phyloP scores from a whole-genome alignment of 2,797 vertebrate species.

The Coilia nasus region DNA sequence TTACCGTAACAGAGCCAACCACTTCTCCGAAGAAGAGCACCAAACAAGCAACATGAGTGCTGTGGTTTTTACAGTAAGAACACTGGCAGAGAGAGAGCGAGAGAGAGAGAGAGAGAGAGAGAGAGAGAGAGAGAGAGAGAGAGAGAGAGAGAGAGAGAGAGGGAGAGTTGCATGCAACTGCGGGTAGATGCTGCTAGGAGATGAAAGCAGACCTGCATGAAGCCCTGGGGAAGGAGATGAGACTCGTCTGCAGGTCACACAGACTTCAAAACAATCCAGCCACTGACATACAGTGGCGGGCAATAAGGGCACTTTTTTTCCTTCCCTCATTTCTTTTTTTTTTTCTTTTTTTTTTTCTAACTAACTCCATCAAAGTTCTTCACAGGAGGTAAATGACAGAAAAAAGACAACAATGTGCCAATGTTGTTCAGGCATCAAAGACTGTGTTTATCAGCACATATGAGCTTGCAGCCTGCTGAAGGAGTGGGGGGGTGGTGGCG shows the following conservation, averaged over 20 bases:
- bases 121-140: too few relatives aligned
- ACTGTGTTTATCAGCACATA: slow-evolving; percentile 68
- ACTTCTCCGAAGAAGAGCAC: too few relatives aligned
- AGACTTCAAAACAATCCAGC: slow-evolving; percentile 78
- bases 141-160: neutral
- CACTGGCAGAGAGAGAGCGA: too few relatives aligned
- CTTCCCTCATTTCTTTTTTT: slow-evolving; percentile 45
- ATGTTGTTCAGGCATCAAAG: slow-evolving; percentile 72
- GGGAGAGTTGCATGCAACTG: slow-evolving; percentile 72
- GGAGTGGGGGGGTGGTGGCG: neutral
- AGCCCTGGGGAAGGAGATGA: slow-evolving; percentile 66
- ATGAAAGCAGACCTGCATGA: slow-evolving; percentile 84
- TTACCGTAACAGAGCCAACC: too few relatives aligned
- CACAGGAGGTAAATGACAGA: slow-evolving; percentile 53
- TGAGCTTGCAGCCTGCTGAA: slow-evolving; percentile 51
- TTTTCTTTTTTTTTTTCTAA: slow-evolving; percentile 67
- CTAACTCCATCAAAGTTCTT: slow-evolving; percentile 75
- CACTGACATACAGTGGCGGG: slow-evolving; percentile 73
- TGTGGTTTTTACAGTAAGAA: too few relatives aligned
- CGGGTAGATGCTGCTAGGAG: slow-evolving; percentile 71
- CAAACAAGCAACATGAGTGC: too few relatives aligned
- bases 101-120: too few relatives aligned
- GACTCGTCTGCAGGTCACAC: slow-evolving; percentile 63
- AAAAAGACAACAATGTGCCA: slow-evolving; percentile 60
- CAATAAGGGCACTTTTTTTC: slow-evolving; percentile 68